Base-by-base conservation (phyloP, 2,797 vertebrate genomes). In the Graptemys geographica region DNA sequence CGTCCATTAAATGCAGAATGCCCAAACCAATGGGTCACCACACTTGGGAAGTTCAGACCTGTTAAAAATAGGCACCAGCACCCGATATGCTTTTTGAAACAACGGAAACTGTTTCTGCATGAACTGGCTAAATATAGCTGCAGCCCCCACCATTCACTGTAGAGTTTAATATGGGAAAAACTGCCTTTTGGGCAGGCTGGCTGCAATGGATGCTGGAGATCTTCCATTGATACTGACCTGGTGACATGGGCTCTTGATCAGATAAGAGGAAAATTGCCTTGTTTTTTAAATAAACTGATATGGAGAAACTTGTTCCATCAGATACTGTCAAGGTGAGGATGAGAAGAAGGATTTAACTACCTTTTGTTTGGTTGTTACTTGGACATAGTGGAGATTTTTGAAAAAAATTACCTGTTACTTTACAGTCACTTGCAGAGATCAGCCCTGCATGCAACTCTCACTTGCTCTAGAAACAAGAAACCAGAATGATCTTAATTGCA, bases 1-100 rank as follows among this genome's bases (percentile, higher is more conserved):
- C 81, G 44, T 95, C 91, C 86, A 87, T 94, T 96, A 87, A 93
- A 95, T 93, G 88, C 91, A 93, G 93, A 95, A 89, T 91, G 81
- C 57, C 92, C 90, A 62, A 85, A 57, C 90, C 90, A 87, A 89
- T 2, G 62, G 95, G 79, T 96, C 92, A 90, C 87, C 87, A 90
- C 95, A 90, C 90, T 93, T 90, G 88, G 85, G 91, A 90, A 97
- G 92, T 97, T 94, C 91, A 92, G 84, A 95, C 93, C 91, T 57
- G 94, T 96, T 95, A 96, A 95, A 96, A 94, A 93, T 96, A 96
- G 93, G 37, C 87, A 52, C 59, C 81, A 89, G 81, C 91, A 87
- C 97, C 96, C 95, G 92, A 94, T 96, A 90, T 2, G 95, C 87
- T 86, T 95, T 96, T 92, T 94, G 96, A 95, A 95, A 92, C 93